Percentiles rank a stretch among this genome's conserved stretches.
phyloP scores from a whole-genome alignment of 2,797 vertebrate species.

The Rhyacichthys aspro region DNA sequence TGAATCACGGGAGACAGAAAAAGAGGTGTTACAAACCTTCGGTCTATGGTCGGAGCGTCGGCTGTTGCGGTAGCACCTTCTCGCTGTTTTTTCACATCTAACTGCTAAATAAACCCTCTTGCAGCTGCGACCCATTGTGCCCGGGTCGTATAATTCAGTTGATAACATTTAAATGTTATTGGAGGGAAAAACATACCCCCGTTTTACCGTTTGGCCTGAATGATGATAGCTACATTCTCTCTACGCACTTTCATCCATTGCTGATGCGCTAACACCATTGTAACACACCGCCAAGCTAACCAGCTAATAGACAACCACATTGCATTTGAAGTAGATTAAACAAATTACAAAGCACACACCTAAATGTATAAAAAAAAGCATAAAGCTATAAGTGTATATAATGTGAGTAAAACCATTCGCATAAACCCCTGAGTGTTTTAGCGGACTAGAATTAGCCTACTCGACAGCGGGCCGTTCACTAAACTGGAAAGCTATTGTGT shows the following conservation, averaged over 20 bases:
- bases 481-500: conserved; percentile 54
- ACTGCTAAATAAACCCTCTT: background rate
- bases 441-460: background rate
- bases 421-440: background rate
- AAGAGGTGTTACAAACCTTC: background rate
- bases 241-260: conserved; percentile 5
- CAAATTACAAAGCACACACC: background rate
- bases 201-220: background rate
- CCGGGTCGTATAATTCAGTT: background rate
- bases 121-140: no score
- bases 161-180: background rate
- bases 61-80: no score
- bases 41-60: background rate
- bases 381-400: background rate
- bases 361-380: background rate
- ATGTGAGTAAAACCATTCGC: background rate
- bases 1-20: background rate
- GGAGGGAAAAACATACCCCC: background rate
- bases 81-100: background rate
- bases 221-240: background rate
- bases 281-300: background rate
- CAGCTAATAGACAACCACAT: background rate
- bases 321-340: background rate
- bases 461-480: conserved; percentile 22
- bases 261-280: background rate